phyloP scores from a whole-genome alignment of 2,888 invertebrate genomes.

The Idaea straminata region DNA sequence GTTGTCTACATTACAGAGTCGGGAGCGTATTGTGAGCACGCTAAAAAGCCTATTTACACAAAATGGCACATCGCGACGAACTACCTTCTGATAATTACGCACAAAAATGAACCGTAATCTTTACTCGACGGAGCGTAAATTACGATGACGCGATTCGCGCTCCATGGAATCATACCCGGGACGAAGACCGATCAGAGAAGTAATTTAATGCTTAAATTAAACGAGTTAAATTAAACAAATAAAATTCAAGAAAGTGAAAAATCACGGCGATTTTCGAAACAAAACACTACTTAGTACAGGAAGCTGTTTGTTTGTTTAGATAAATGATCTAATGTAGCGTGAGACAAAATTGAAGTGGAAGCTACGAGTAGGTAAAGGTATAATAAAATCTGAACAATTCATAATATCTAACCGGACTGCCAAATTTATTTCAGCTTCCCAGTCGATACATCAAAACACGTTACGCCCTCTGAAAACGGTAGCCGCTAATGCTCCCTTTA shows the following conservation, averaged over 20 bases:
- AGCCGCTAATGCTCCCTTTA: slow-evolving; percentile 21
- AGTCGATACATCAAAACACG: slow-evolving; percentile 16
- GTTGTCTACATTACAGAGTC: slow-evolving; percentile 66
- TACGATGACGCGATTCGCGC: slow-evolving; percentile 20
- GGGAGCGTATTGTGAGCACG: slow-evolving; percentile 63
- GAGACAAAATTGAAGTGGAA: background rate
- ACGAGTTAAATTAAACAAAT: slow-evolving; percentile 66
- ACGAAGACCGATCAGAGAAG: slow-evolving; percentile 47
- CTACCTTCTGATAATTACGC: slow-evolving; percentile 36
- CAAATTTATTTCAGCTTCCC: slow-evolving; percentile 19
- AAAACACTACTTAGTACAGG: slow-evolving; percentile 45
- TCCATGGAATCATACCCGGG: slow-evolving; percentile 13
- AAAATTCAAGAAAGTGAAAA: slow-evolving; percentile 62
- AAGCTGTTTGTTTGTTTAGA: slow-evolving; percentile 24
- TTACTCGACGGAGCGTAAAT: slow-evolving; percentile 20
- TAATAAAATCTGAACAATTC: slow-evolving; percentile 1
- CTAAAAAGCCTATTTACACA: slow-evolving; percentile 65
- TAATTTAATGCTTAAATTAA: slow-evolving; percentile 61
- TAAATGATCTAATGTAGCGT: slow-evolving; percentile 18
- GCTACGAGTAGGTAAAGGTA: background rate
- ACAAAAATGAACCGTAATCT: slow-evolving; percentile 50
- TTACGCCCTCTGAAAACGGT: slow-evolving; percentile 19
- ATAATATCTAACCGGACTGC: slow-evolving; percentile 6
- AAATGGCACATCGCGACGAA: slow-evolving; percentile 49
- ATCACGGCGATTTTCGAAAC: slow-evolving; percentile 52